Evolutionary conservation across 1,140 invertebrate genomes (phyloP).

Genomic region (Penaeus chinensis): DNA sequence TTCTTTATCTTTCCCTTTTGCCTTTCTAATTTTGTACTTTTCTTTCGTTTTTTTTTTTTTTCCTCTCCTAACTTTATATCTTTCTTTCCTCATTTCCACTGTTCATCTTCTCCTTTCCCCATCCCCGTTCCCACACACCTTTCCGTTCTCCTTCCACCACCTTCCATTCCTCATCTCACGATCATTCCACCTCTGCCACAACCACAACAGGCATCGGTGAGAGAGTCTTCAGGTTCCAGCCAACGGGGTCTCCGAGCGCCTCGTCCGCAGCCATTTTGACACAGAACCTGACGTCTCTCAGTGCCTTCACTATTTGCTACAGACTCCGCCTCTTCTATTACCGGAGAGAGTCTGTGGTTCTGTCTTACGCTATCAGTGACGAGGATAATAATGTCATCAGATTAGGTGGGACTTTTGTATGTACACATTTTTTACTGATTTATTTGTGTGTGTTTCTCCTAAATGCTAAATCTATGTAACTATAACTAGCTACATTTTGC

Average conservation of each 20-base stretch:
- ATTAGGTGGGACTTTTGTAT: not conserved
- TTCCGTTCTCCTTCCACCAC: no score
- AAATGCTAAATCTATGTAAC: no score
- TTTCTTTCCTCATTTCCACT: no score
- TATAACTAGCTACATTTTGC: no score
- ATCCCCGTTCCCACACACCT: no score
- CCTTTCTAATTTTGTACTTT: not conserved
- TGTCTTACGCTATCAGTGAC: not conserved
- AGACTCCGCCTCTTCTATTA: not conserved
- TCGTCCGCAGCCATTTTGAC: not conserved
- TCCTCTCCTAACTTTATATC: no score
- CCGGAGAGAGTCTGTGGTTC: not conserved
- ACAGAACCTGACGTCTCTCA: not conserved
- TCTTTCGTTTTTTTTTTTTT: not conserved
- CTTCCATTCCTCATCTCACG: no score
- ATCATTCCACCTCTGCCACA: not conserved
- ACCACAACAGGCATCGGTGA: not conserved
- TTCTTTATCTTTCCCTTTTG: not conserved
- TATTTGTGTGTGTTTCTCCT: no score
- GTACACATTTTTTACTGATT: no score
- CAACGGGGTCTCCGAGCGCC: not conserved
- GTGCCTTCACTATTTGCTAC: not conserved
- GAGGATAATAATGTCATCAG: conserved; percentile 3
- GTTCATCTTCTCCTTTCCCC: no score
- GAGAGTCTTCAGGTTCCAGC: not conserved